Percentiles rank a stretch among this genome's conserved stretches.
phyloP scores from a whole-genome alignment of 1,140 invertebrate species.

The Augochlora pura region DNA sequence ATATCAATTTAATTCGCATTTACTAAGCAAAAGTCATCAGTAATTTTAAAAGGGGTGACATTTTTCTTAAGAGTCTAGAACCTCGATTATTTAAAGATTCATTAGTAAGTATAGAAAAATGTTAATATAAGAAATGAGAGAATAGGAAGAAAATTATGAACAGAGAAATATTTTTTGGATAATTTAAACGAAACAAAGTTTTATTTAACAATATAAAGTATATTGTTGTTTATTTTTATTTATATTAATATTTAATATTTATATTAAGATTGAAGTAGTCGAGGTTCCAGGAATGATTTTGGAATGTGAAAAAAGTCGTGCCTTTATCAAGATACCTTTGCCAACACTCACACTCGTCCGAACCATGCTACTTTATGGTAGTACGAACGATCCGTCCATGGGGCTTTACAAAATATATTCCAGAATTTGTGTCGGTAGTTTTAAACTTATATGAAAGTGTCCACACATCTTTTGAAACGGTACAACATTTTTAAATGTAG shows the following conservation, averaged over 20 bases:
- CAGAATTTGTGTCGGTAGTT: slow-evolving; percentile 72
- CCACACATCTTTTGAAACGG: too few relatives aligned
- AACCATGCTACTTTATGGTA: slow-evolving; percentile 71
- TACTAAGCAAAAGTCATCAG: slow-evolving; percentile 95
- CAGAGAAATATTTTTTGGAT: not conserved
- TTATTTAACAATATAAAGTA: not conserved
- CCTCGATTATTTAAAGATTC: slow-evolving; percentile 35
- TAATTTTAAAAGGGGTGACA: slow-evolving; percentile 53
- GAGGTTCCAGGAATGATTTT: slow-evolving; percentile 39
- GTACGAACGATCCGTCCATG: slow-evolving; percentile 76
- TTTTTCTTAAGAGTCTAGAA: slow-evolving; percentile 6
- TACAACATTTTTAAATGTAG: too few relatives aligned
- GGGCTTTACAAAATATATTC: slow-evolving; percentile 76
- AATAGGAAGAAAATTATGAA: not conserved
- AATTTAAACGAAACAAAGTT: not conserved
- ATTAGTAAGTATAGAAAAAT: not conserved
- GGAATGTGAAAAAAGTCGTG: slow-evolving; percentile 62
- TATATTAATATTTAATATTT: not conserved
- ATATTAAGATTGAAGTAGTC: slow-evolving; percentile 14
- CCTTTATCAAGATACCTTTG: slow-evolving; percentile 65
- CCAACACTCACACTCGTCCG: slow-evolving; percentile 71
- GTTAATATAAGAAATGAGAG: not conserved
- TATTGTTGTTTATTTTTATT: slow-evolving; percentile 4
- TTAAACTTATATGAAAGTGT: slow-evolving; percentile 34
- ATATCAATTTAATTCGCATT: slow-evolving; percentile 98